phyloP scores from a whole-genome alignment of 2,797 vertebrate species.

The Sebastes elongatus region DNA sequence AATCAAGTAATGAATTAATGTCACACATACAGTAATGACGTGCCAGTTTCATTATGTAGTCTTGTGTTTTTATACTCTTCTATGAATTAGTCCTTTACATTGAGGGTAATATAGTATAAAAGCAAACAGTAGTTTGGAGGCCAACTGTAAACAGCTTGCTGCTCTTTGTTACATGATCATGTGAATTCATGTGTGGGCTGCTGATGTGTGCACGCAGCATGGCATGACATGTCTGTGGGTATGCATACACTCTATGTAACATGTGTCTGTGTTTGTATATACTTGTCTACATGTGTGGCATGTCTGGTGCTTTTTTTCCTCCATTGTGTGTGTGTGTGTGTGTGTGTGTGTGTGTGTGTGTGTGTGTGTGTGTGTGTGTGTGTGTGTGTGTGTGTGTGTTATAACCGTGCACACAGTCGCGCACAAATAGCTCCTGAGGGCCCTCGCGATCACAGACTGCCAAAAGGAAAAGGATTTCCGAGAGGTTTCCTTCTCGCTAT shows the following conservation, averaged over 20 bases:
- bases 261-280: slow-evolving; percentile 46
- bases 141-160: background rate
- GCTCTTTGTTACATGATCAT: slow-evolving; percentile 27
- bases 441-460: slow-evolving; percentile 73
- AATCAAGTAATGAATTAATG: background rate
- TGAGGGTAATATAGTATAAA: background rate
- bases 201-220: slow-evolving; percentile 20
- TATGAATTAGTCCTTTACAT: background rate
- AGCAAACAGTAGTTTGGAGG: background rate
- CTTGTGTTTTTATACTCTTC: background rate
- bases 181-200: slow-evolving; percentile 58
- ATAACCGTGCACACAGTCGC: slow-evolving; percentile 41
- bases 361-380: background rate
- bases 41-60: background rate
- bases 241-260: slow-evolving; percentile 21
- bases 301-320: slow-evolving; percentile 39
- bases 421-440: slow-evolving; percentile 74
- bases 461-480: slow-evolving; percentile 81
- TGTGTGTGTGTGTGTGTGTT: background rate
- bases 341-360: background rate
- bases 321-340: background rate
- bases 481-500: slow-evolving; percentile 78
- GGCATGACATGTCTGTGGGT: slow-evolving; percentile 33
- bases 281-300: slow-evolving; percentile 60
- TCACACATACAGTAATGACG: background rate